These are phyloP conservation scores for Nothocercus julius DNA, from an alignment of 2,113 vertebrate genomes.

Conservation along the genomic window DNA sequence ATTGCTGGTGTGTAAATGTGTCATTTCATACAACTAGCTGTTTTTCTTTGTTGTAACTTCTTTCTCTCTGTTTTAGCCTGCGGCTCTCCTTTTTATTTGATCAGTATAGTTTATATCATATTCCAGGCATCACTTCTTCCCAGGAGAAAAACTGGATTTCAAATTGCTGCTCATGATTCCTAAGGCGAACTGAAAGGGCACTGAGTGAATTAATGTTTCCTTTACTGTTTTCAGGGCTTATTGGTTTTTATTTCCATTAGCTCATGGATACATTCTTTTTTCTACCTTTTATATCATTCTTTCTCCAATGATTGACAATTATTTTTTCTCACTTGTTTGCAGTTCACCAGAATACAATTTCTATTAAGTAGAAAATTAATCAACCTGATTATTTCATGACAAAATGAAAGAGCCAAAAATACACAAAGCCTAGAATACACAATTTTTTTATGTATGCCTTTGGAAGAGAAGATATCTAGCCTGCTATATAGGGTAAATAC, in stretches of 20 bases:
- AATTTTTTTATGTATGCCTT: not conserved
- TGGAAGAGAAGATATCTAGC: not conserved
- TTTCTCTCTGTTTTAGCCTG: slow-evolving; percentile 78
- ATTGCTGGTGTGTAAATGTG: slow-evolving; percentile 77
- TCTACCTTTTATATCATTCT: slow-evolving; percentile 47
- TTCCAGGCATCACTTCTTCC: slow-evolving; percentile 78
- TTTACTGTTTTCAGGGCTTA: slow-evolving; percentile 69
- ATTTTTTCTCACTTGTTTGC: slow-evolving; percentile 49
- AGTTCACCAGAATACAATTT: not conserved
- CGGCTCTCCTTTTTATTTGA: slow-evolving; percentile 81
- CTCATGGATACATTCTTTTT: slow-evolving; percentile 55
- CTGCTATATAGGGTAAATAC: not conserved
- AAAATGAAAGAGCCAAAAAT: slow-evolving; percentile 12
- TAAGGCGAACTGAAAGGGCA: slow-evolving; percentile 73
- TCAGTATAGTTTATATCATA: slow-evolving; percentile 83
- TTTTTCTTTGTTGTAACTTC: slow-evolving; percentile 83
- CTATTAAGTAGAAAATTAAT: slow-evolving; percentile 59
- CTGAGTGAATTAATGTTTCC: slow-evolving; percentile 79
- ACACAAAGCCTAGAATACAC: not conserved
- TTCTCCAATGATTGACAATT: slow-evolving; percentile 33
- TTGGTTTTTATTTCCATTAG: slow-evolving; percentile 78
- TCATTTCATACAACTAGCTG: slow-evolving; percentile 79
- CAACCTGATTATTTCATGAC: slow-evolving; percentile 36
- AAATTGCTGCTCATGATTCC: slow-evolving; percentile 78
- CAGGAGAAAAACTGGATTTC: slow-evolving; percentile 79